These are phyloP conservation scores for Eupelmus urozonus DNA, from an alignment of 2,888 invertebrate genomes.

Conservation along the genomic window DNA sequence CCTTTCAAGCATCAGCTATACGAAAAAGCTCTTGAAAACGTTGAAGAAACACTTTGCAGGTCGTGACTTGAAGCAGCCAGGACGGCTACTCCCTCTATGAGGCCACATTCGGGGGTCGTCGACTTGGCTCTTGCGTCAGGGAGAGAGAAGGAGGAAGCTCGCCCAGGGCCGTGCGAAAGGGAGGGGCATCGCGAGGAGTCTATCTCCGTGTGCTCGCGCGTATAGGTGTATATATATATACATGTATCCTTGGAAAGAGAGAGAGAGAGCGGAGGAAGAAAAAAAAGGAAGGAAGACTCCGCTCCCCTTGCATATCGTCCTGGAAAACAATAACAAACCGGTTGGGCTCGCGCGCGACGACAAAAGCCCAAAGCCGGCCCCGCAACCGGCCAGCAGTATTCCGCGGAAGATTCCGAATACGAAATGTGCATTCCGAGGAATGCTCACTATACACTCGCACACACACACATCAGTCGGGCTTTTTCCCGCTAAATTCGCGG, in stretches of 20 bases:
- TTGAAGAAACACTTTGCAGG: too few species aligned
- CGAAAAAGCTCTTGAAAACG: too few species aligned
- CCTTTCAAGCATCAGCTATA: too few species aligned
- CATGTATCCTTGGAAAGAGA: constrained; percentile 2
- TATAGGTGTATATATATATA: not conserved
- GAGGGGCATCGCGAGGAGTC: constrained; percentile 31
- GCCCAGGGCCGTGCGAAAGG: constrained; percentile 50
- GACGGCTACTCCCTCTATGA: constrained; percentile 12
- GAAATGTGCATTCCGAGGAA: constrained; percentile 75
- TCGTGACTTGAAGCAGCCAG: not conserved
- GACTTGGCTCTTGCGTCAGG: constrained; percentile 23
- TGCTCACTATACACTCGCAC: constrained; percentile 61
- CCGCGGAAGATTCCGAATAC: constrained; percentile 74
- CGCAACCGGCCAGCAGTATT: constrained; percentile 65
- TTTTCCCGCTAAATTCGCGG: constrained; percentile 69
- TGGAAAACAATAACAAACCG: constrained; percentile 71
- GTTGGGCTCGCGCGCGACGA: constrained; percentile 62
- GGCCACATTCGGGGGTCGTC: constrained; percentile 47
- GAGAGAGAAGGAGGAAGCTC: constrained; percentile 18
- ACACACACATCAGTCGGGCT: constrained; percentile 59
- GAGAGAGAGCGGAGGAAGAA: constrained; percentile 1
- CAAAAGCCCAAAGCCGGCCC: constrained; percentile 50
- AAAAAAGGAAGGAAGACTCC: constrained; percentile 16
- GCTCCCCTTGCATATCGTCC: constrained; percentile 53
- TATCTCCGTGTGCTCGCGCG: not conserved